Conservation (phyloP, 2,888 invertebrate genomes). For the Heteropelma amictum region DNA sequence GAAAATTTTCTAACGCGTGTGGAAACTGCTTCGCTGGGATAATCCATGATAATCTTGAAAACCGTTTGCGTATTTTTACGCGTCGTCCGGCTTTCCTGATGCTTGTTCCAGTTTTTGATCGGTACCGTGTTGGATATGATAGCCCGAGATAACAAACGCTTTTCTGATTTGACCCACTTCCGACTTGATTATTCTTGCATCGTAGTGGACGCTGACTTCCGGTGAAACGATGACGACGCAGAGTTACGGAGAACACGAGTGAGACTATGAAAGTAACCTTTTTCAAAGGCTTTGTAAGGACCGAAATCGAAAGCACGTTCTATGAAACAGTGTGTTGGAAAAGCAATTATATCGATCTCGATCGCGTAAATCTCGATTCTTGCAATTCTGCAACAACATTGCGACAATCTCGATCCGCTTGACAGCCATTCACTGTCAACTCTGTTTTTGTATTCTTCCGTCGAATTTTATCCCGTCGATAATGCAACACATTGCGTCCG, state of each 20-base stretch:
- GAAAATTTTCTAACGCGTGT: neutral
- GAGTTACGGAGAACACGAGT: constrained; percentile 7
- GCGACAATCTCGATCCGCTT: neutral
- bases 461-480: too few relatives aligned
- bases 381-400: neutral
- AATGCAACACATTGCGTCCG: too few relatives aligned
- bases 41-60: too few relatives aligned
- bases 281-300: neutral
- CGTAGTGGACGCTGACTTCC: constrained; percentile 60
- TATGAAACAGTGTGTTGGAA: too few relatives aligned
- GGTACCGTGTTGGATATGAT: neutral
- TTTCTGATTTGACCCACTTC: constrained; percentile 61
- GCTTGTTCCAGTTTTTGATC: too few relatives aligned
- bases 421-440: neutral
- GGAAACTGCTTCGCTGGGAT: too few relatives aligned
- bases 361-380: neutral
- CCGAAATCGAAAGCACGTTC: neutral
- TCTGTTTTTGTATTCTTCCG: too few relatives aligned
- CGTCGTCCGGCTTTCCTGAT: too few relatives aligned
- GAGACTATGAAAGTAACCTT: constrained; percentile 28
- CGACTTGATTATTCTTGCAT: constrained; percentile 63
- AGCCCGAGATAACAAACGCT: neutral
- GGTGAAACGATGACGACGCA: constrained; percentile 63
- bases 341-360: neutral
- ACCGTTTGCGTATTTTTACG: too few relatives aligned